Base-by-base conservation (phyloP, 2,888 invertebrate genomes). In the Dolomedes plantarius region DNA sequence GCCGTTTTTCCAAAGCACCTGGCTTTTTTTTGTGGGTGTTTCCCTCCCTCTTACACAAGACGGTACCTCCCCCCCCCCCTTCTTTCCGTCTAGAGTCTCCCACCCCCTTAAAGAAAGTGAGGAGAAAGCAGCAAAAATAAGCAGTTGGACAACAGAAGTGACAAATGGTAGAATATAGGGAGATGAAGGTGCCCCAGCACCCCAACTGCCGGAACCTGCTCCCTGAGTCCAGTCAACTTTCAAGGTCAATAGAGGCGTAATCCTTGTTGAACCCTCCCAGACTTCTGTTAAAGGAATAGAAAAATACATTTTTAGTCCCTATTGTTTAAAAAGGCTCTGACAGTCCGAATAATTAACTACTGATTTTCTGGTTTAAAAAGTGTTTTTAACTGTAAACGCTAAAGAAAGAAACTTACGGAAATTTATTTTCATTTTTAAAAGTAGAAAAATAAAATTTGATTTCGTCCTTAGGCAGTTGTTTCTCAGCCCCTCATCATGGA, bases 1-100 rank as follows among this genome's bases (percentile, higher is more conserved):
- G 46, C 74, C 39, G 36, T 23, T 39, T 67, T 28, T 56, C 39
- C 32, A 46, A 23, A 56, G 41, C 81, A 82, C 81, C 81, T 82
- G 81, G 81, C 75, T 82, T 82, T 81, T 64, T 80, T 68, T 81
- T 62, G 69, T 75, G 69, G 69, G 75, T 64, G 81, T 69, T 56
- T 56, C 46, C n/a, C 68, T 36, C 74, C 32, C 56, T 64, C 56
- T 81, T 67, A 67, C 39, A 81, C 62, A 64, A 79, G 46, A 65
- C 13, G n/a, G 32, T n/a, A n/a, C 19, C 32, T 62, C 32, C 62
- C 46, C 41, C 39, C 23, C n/a, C 29, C 23, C 71, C 31, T 36
- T 23, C n/a, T 56, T 28, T 46, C n/a, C 65, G 19, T 36, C 9
- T 50, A 50, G 50, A 50, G 28, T 67, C 73, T 74, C 68, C 81